phyloP scores from a whole-genome alignment of 2,888 invertebrate genomes.

The Oligia latruncula region DNA sequence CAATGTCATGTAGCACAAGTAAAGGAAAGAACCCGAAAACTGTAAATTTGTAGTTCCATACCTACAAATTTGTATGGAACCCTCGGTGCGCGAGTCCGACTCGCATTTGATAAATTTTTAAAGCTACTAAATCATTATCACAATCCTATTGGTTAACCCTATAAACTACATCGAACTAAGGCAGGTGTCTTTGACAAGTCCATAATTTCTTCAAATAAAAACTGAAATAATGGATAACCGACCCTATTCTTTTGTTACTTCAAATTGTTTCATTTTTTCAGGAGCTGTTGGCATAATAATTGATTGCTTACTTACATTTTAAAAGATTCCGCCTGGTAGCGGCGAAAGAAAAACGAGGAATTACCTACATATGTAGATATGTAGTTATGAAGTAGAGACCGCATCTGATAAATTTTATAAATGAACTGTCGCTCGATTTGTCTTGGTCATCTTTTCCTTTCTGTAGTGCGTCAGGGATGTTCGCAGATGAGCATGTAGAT shows the following conservation, averaged over 20 bases:
- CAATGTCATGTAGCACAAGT: too few species aligned
- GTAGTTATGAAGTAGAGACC: constrained; percentile 1
- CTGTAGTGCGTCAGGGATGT: too few species aligned
- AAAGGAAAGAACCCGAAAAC: too few species aligned
- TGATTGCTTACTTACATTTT: constrained; percentile 41
- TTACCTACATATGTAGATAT: constrained; percentile 29
- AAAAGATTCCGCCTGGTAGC: constrained; percentile 21
- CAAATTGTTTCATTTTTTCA: constrained; percentile 29
- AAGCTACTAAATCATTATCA: neutral
- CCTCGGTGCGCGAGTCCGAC: too few species aligned
- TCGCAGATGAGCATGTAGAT: too few species aligned
- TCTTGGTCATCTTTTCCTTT: neutral
- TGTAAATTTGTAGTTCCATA: too few species aligned
- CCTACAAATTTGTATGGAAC: too few species aligned
- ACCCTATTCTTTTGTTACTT: constrained; percentile 32
- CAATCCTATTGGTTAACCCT: neutral
- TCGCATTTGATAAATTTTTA: too few species aligned
- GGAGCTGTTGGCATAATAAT: constrained; percentile 37
- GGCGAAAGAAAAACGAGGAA: constrained; percentile 11
- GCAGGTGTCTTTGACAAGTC: constrained; percentile 4
- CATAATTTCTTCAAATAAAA: constrained; percentile 20
- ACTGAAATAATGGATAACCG: constrained; percentile 9
- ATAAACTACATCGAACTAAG: constrained; percentile 1
- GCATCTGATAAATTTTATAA: constrained; percentile 27
- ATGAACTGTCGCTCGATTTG: constrained; percentile 19